Evolutionary conservation across 2,888 invertebrate genomes (phyloP), one percentile per base, ranked within the genome.

Genomic region (Diarsia rubi): DNA sequence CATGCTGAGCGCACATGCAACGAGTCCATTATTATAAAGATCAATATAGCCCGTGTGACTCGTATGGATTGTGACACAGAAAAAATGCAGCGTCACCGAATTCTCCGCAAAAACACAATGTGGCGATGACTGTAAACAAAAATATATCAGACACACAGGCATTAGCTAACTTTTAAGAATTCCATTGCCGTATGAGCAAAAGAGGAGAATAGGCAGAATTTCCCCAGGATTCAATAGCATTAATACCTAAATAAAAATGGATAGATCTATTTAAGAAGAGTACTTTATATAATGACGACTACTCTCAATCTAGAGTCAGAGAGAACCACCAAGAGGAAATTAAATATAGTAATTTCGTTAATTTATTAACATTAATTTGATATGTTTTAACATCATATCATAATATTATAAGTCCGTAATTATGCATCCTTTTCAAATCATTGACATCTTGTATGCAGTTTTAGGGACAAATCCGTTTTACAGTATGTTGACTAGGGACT

Each of bases 51-150:
- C 96, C 37, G 86, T 89, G 79, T 93, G 91, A 72, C 84, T 92
- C 0, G 94, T 91, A 74, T 96, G 93, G 9, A 96, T 93, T 27
- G 91, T 95, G 8, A 96, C 94, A 76, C 94, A 93, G 83, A 94
- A 95, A 85, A 96, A 96, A 86, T 96, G 91, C 60, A 96, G 85
- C 3, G 95, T 94, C 21, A 94, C 95, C 0, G 95, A 94, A 78
- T 96, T 95, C 87, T 96, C 96, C 12, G 91, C 92, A 81, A 96
- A 96, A 4, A 96, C 94, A 73, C 96, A 96, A 88, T 96, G 96
- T 16, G 96, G 93, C 11, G 93, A 92, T 6, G 95, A 89, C 96
- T 96, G 91, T 75, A 94, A 94, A 79, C 45, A 37, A 79, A 65
- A 75, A 64, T 62, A 72, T n/a, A 0, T 21, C 1, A 68, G 27